Evolutionary conservation across 64 coral and sea anemone genomes (phyloP), one percentile per base, ranked within the genome.

Genomic region (Montipora sp.): DNA sequence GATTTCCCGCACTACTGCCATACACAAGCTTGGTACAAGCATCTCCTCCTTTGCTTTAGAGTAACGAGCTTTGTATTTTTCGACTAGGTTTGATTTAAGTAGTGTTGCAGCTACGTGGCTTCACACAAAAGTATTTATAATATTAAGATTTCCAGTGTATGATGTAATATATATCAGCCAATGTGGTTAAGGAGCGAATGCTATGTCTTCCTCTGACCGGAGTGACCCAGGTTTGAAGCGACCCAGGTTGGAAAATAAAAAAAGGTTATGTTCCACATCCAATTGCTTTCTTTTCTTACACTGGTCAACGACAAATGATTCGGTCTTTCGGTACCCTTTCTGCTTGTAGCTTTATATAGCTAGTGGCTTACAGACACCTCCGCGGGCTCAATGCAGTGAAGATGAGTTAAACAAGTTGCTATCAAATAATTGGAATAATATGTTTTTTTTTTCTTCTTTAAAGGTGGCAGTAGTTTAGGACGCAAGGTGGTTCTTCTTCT

Each of bases 401-500:
- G 59, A 63, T 63, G 5, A 18, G 59, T 63, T 63, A 63, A 63
- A 63, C 59, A 63, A 63, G 59, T 63, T 63, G 8, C 5, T 18
- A 63, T 63, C 18, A 14, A 63, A 63, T 63, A 63, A 63, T 63
- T 63, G 2, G 59, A 63, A 63, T 11, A 23, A 22, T 4, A 67
- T 48, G n/a, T n/a, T n/a, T 47, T 9, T 43, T 75, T 45, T 78
- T 21, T 57, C 6, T 45, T 59, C 44, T 63, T 76, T 16, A 58
- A 53, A 89, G 87, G 87, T 59, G 21, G 87, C 11, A 71, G 49
- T 22, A 5, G 0, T 19, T 6, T 16, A 21, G 48, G 44, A 5
- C 12, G 45, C 5, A 48, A 47, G 20, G n/a, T 77, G 15, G 87
- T 77, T 58, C 13, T 89, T 7, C 87, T 89, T 46, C 51, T 89